These are phyloP conservation scores for Oplegnathus fasciatus DNA, from an alignment of 2,113 vertebrate species.

Conservation along the genomic window DNA sequence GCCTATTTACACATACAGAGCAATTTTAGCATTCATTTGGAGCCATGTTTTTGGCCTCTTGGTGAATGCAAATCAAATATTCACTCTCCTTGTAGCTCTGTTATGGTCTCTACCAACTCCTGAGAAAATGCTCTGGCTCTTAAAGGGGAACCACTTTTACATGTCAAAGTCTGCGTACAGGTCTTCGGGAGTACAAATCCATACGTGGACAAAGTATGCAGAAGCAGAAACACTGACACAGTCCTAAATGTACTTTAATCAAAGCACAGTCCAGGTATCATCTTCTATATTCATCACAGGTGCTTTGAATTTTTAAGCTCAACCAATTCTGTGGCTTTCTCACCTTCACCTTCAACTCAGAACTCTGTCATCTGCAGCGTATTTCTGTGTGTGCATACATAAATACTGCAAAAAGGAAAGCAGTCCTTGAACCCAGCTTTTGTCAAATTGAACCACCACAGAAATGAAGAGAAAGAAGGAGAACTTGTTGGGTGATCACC, in stretches of 20 bases:
- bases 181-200: no score
- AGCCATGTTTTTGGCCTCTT: no score
- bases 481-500: constrained; percentile 18
- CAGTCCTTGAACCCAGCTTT: not conserved
- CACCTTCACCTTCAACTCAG: constrained; percentile 23
- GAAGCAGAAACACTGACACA: not conserved
- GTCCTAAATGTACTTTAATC: constrained; percentile 1
- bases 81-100: no score
- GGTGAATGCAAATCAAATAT: no score
- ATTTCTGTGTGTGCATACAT: not conserved
- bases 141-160: no score
- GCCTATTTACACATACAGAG: no score
- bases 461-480: not conserved
- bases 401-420: not conserved
- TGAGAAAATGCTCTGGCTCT: not conserved
- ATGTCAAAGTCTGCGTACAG: not conserved
- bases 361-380: constrained; percentile 10
- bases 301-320: constrained; percentile 35
- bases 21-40: no score
- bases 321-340: constrained; percentile 37
- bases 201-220: not conserved
- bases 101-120: no score
- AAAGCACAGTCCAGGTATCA: not conserved
- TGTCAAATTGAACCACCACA: not conserved
- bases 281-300: not conserved